phyloP scores from a whole-genome alignment of 2,797 vertebrate species.

The Synaphobranchus kaupii region DNA sequence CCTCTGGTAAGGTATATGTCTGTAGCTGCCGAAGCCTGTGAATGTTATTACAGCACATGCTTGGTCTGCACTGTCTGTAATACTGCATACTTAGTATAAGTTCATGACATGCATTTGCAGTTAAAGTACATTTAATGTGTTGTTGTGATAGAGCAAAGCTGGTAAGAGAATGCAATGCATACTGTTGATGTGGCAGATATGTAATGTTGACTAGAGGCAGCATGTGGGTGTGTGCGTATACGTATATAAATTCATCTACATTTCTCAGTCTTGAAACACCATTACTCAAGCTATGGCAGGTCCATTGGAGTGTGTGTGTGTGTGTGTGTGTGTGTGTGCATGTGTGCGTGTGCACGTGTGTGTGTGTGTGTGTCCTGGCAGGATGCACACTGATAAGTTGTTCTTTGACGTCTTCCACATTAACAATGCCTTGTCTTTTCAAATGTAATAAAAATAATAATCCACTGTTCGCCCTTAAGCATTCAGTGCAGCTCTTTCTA shows the following conservation, averaged over 20 bases:
- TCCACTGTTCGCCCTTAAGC: neutral
- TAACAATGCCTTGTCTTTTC: neutral
- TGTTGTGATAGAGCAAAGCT: too few relatives aligned
- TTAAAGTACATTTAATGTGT: too few relatives aligned
- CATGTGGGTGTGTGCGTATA: too few relatives aligned
- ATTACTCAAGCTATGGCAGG: neutral
- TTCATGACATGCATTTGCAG: too few relatives aligned
- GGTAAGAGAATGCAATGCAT: too few relatives aligned
- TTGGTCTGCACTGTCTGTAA: too few relatives aligned
- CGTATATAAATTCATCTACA: neutral
- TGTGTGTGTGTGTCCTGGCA: neutral
- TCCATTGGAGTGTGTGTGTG: neutral
- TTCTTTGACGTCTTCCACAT: too few relatives aligned
- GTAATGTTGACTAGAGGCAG: too few relatives aligned
- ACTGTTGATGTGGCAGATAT: too few relatives aligned
- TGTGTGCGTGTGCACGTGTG: too few relatives aligned
- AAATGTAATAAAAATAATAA: neutral
- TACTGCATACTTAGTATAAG: too few relatives aligned
- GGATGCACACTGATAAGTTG: too few relatives aligned
- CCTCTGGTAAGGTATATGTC: constrained; percentile 34
- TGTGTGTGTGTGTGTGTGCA: neutral
- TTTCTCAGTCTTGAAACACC: neutral
- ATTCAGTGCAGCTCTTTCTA: neutral
- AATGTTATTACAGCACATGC: neutral
- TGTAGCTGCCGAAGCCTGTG: neutral